These are phyloP conservation scores for Melanerpes aurifrons DNA, from an alignment of 2,113 vertebrate genomes.

Conservation along the genomic window DNA sequence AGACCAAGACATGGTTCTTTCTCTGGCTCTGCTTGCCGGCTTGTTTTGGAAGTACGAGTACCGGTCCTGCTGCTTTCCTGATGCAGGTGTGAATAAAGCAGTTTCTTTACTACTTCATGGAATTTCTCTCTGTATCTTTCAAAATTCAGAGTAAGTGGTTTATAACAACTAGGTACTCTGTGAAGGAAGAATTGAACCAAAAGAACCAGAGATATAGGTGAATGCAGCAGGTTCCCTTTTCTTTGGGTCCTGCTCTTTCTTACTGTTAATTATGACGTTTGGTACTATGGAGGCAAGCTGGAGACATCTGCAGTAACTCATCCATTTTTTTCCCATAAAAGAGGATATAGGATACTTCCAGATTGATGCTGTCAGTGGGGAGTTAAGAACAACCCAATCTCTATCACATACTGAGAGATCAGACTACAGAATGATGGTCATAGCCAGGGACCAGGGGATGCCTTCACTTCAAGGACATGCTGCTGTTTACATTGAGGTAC, in stretches of 20 bases:
- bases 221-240: neutral
- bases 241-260: neutral
- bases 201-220: neutral
- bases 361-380: constrained; percentile 84
- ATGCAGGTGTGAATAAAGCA: neutral
- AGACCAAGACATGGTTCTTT: neutral
- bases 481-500: constrained; percentile 85
- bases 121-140: neutral
- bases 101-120: neutral
- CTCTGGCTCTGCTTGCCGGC: neutral
- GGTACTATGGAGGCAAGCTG: neutral
- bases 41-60: neutral
- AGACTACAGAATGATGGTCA: constrained; percentile 79
- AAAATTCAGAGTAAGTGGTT: neutral
- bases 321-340: constrained; percentile 58
- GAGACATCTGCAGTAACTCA: neutral
- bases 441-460: constrained; percentile 83
- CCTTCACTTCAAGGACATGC: constrained; percentile 78
- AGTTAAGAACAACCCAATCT: constrained; percentile 79
- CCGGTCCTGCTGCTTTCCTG: neutral
- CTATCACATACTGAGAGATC: constrained; percentile 71
- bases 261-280: neutral
- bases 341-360: constrained; percentile 79
- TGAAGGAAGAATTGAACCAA: neutral
- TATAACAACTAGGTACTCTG: neutral